phyloP scores from a whole-genome alignment of 2,888 invertebrate genomes.

The Cephus rjabovi region DNA sequence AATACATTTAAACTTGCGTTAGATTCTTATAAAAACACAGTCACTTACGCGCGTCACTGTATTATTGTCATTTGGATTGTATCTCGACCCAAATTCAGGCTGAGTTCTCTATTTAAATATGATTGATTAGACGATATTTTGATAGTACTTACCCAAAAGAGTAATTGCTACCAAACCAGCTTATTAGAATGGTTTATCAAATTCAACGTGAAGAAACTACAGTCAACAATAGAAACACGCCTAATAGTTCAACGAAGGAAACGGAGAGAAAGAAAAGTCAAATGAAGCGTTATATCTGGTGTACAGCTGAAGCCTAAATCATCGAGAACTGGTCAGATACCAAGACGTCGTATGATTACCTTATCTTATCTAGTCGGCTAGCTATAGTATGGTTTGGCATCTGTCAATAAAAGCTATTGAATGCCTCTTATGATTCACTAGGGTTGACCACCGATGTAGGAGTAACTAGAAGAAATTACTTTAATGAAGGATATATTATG shows the following conservation, averaged over 20 bases:
- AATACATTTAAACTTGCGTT: background rate
- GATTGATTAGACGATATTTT: background rate
- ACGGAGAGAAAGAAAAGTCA: background rate
- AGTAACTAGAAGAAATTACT: background rate
- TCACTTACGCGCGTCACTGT: background rate
- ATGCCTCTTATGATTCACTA: background rate
- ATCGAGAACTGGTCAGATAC: background rate
- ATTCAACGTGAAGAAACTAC: background rate
- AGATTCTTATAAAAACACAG: background rate
- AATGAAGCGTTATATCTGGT: background rate
- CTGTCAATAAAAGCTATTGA: background rate
- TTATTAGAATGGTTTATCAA: background rate
- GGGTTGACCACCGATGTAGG: background rate
- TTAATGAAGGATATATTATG: background rate
- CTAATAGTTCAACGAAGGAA: background rate
- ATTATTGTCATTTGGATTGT: background rate
- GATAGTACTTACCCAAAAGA: background rate
- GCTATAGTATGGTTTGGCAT: background rate
- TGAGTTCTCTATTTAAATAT: background rate
- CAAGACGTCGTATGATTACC: background rate
- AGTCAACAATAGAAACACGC: background rate
- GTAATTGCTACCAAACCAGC: background rate
- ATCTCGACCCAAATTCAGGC: background rate
- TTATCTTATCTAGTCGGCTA: background rate
- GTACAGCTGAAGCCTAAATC: background rate